These are phyloP conservation scores for Notodonta dromedarius DNA, from an alignment of 2,888 invertebrate genomes.

Conservation along the genomic window DNA sequence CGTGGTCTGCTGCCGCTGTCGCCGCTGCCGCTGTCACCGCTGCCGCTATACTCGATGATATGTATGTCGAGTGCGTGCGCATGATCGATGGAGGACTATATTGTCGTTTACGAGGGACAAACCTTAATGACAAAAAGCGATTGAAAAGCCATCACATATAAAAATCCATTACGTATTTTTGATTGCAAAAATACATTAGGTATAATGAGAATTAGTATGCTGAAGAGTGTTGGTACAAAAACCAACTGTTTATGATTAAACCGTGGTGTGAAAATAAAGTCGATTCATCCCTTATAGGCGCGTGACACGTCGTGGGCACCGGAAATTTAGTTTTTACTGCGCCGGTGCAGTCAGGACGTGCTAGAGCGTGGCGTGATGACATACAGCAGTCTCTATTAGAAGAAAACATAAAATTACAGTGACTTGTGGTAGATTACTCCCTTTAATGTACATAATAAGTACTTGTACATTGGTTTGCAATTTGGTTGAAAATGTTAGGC, in stretches of 20 bases:
- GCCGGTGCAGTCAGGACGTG: constrained; percentile 26
- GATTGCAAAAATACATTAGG: too few relatives aligned
- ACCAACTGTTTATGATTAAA: background rate
- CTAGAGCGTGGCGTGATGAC: constrained; percentile 18
- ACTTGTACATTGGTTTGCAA: too few relatives aligned
- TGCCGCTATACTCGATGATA: constrained; percentile 33
- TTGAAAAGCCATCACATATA: too few relatives aligned
- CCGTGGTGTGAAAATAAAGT: constrained; percentile 9
- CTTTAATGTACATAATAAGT: too few relatives aligned
- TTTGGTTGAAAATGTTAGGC: too few relatives aligned
- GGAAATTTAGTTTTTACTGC: constrained; percentile 44
- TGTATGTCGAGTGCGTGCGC: constrained; percentile 46
- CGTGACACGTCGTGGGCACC: constrained; percentile 32
- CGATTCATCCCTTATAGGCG: constrained; percentile 30
- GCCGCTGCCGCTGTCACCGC: constrained; percentile 13
- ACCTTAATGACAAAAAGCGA: too few relatives aligned
- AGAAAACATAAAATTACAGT: too few relatives aligned
- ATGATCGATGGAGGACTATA: constrained; percentile 41
- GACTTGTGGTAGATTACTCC: too few relatives aligned
- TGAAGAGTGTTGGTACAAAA: background rate
- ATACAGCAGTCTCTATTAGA: background rate
- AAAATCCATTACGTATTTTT: too few relatives aligned
- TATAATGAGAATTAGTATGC: background rate
- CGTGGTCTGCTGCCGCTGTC: constrained; percentile 7
- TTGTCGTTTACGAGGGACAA: constrained; percentile 38